Evolutionary conservation across 2,797 vertebrate genomes (phyloP), one percentile per base, ranked within the genome.

Genomic region (Acropternis orthonyx): DNA sequence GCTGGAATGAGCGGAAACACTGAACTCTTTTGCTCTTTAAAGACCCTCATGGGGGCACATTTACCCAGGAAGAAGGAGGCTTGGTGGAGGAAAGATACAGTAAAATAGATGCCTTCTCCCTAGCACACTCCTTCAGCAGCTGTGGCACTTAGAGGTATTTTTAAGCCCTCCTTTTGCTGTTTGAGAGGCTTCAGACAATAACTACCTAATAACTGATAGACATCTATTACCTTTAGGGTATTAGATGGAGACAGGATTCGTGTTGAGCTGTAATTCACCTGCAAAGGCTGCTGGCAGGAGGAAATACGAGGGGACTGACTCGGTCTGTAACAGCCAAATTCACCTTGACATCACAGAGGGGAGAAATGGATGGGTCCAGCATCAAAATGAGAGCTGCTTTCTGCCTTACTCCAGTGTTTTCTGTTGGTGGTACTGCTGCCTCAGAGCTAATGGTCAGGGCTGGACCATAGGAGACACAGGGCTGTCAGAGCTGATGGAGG

Each of bases 141-240:
- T 54, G 43, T 55, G 69, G 36, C 51, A 61, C 36, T 82, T 69
- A 24, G 6, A 78, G 73, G 54, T 49, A 22, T 63, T 86, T 83
- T 61, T 51, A 69, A 92, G 68, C 51, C 15, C 15, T 75, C 27
- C 30, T 87, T 94, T 91, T 79, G 46, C 51, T 67, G 37, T 67
- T 73, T 86, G 51, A 94, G 89, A 88, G 73, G 54, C 67, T 85
- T 88, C 85, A 68, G 91, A 71, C 77, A 65, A 72, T 80, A 91
- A 83, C 69, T 73, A 75, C 68, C 65, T 80, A 72, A 80, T 80
- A 95, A 71, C 69, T 66, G 73, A 22, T 79, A 85, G 82, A 54
- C 34, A 21, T 39, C 93, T 88, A 39, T 48, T 65, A 52, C 81
- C 75, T 91, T 67, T 37, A 65, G 82, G 76, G 41, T 78, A 12